phyloP scores from a whole-genome alignment of 2,113 vertebrate genomes.

The Chloroceryle aenea region DNA sequence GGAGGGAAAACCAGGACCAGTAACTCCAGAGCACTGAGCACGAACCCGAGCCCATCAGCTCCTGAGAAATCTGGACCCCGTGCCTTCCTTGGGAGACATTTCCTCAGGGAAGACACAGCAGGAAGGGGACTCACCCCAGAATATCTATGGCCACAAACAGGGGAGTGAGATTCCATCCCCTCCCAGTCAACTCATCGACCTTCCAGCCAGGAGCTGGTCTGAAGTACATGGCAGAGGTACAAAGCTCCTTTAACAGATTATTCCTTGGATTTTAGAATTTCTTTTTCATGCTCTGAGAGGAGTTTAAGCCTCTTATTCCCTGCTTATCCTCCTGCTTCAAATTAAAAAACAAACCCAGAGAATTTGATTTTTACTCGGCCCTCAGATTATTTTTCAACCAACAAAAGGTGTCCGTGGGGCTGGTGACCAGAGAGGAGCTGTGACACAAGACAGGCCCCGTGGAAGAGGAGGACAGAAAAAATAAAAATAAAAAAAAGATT shows the following conservation, averaged over 20 bases:
- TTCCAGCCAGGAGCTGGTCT: not conserved
- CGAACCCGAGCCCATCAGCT: not conserved
- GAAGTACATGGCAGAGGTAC: not conserved
- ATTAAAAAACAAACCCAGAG: fast-evolving
- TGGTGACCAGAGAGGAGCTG: constrained; percentile 30
- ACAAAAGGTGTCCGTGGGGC: constrained; percentile 24
- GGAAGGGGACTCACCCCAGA: not conserved
- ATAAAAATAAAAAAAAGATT: not conserved
- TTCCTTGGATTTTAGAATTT: not conserved
- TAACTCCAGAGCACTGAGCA: not conserved
- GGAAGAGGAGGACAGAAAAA: constrained; percentile 20
- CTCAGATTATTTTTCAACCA: constrained; percentile 7
- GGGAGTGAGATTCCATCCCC: fast-evolving
- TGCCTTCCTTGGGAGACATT: not conserved
- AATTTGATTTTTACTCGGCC: not conserved
- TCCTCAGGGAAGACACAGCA: not conserved
- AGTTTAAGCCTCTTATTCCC: constrained; percentile 27
- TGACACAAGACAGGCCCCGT: not conserved
- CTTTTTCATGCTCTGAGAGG: not conserved
- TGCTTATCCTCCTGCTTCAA: constrained; percentile 13
- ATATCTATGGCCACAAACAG: not conserved
- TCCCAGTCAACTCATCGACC: not conserved
- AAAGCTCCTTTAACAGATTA: not conserved
- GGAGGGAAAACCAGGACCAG: not conserved
- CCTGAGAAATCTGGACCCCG: not conserved